Evolutionary conservation across 2,113 vertebrate genomes (phyloP), one percentile per base, ranked within the genome.

Genomic region (Acanthochromis polyacanthus): DNA sequence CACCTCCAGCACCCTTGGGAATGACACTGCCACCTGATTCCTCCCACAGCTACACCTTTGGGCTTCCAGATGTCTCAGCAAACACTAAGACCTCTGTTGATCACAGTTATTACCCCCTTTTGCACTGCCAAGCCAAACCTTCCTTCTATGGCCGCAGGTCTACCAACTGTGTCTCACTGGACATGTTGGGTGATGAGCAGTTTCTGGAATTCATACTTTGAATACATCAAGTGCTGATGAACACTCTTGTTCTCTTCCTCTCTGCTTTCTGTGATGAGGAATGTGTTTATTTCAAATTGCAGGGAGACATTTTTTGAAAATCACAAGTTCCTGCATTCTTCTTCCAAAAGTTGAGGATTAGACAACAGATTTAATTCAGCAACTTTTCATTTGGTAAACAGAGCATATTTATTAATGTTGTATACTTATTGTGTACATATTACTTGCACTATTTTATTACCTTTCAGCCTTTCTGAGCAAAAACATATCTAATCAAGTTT

Each of bases 151-250:
- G 94, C 59, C 95, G 94, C 48, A 88, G 95, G 84, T 94, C 96
- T 51, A 89, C 86, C 76, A 95, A 96, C 91, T 95, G 95, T 87
- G 92, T 96, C 75, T 95, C 95, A 32, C 84, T 96, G 81, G 93
- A 96, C 90, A 91, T 94, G 67, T 88, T 96, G n/a, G 91, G 92
- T 32, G 95, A 96, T 55, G 95, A 95, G 50, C 93, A 93, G 63
- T 85, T 93, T 38, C 88, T 93, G 0, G 96, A 96, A 82, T 96
- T 94, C 77, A 94, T 96, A 73, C 93, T 97, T 51, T 97, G 91
- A 93, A 55, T 23, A 60, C 10, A 1, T 30, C 16, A 56, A 50
- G 48, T 4, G 3, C 32, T 60, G 68, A 64, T 40, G 30, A n/a
- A 20, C 38, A n/a, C 0, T 5, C 22, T 32, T 17, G 3, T 62